Conservation (phyloP, 2,888 invertebrate species). For the Melinaea menophilus region DNA sequence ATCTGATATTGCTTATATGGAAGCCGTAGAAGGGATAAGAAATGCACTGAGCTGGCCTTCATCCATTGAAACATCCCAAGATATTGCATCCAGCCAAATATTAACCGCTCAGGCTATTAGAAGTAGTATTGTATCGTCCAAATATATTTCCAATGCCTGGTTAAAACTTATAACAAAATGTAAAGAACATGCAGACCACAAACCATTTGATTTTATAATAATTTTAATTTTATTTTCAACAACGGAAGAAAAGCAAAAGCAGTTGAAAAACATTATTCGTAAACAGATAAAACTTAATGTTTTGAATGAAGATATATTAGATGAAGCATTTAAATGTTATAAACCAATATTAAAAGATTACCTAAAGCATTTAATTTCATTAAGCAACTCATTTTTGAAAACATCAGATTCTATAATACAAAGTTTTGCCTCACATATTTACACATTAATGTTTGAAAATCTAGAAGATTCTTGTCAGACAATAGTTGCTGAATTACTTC, state of each 20-base stretch:
- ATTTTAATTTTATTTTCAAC: slow-evolving; percentile 81
- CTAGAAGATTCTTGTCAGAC: slow-evolving; percentile 60
- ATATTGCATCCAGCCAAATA: slow-evolving; percentile 78
- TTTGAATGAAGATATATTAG: slow-evolving; percentile 77
- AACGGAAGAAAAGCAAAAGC: slow-evolving; percentile 77
- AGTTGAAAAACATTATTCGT: slow-evolving; percentile 80
- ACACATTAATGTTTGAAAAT: slow-evolving; percentile 70
- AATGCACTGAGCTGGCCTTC: slow-evolving; percentile 70
- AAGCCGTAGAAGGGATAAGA: slow-evolving; percentile 70
- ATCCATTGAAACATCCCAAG: slow-evolving; percentile 63
- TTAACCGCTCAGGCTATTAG: slow-evolving; percentile 78
- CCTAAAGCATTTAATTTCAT: slow-evolving; percentile 73
- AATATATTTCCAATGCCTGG: slow-evolving; percentile 77
- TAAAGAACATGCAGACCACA: slow-evolving; percentile 72
- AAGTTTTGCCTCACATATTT: slow-evolving; percentile 79
- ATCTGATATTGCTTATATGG: slow-evolving; percentile 50
- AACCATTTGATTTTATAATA: slow-evolving; percentile 83
- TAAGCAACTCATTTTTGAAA: slow-evolving; percentile 77
- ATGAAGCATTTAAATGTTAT: slow-evolving; percentile 76
- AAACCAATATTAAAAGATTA: slow-evolving; percentile 75
- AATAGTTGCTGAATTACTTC: slow-evolving; percentile 63
- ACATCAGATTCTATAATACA: slow-evolving; percentile 69
- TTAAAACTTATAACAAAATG: slow-evolving; percentile 75
- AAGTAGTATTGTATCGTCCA: slow-evolving; percentile 75
- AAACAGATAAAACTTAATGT: slow-evolving; percentile 80